Base-by-base conservation (phyloP, 1,140 invertebrate genomes). In the Manduca sexta region DNA sequence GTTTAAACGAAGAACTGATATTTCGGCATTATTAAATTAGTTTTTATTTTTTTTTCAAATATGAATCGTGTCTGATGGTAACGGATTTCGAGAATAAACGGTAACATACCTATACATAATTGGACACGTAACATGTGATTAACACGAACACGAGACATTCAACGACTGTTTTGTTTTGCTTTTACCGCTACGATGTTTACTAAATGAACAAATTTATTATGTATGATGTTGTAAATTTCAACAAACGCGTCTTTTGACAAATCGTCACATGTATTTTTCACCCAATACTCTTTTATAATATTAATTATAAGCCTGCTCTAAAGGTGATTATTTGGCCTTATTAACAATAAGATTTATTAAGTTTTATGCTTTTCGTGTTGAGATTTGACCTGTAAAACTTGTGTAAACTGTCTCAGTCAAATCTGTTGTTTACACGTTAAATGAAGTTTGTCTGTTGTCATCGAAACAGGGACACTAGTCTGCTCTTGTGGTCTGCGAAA, bases 121-220 rank as follows among this genome's bases (percentile, higher is more conserved):
- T 45, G 54, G 60, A 59, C 45, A 79, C 74, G 75, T 79, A 74
- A 80, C 74, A 79, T 82, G 78, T 84, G 71, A 82, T 84, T 84
- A 82, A 84, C 80, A 82, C 66, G 66, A 71, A 79, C 74, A 79
- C 64, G 57, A 79, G 55, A 70, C 68, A 74, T 66, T 69, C 62
- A 63, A 74, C 65, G 67, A 69, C 61, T 78, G 73, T 79, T 82
- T 84, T 79, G 75, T 78, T 84, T 84, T 79, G 77, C 76, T 84
- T 74, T 81, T 80, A 82, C 80, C 80, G 77, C 80, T 84, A 81
- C 80, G 80, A 84, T 80, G 80, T 84, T 71, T 77, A 77, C 73
- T 80, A 80, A 79, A 75, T 51, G 45, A 56, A 52, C 35, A 63
- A 69, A 63, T 58, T 65, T 60, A 63, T 26, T 26, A 26, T 26